Conservation (phyloP, 2,797 vertebrate genomes). For the Coluber constrictor region DNA sequence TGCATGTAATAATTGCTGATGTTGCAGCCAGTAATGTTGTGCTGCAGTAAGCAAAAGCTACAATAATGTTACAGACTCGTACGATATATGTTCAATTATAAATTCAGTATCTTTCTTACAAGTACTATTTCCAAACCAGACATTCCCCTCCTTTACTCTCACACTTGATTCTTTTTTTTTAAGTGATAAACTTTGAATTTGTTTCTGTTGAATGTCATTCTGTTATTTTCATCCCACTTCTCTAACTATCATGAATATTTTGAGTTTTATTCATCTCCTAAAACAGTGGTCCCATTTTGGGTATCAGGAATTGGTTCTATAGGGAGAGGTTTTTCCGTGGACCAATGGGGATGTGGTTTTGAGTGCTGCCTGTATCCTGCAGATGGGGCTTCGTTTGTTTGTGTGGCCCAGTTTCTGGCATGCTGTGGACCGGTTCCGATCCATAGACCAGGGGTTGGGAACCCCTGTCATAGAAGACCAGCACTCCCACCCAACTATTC, state of each 20-base stretch:
- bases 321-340: background rate
- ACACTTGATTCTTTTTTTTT: background rate
- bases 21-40: background rate
- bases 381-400: background rate
- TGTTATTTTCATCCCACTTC: background rate
- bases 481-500: background rate
- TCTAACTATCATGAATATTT: background rate
- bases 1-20: background rate
- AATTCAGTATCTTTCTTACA: background rate
- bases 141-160: background rate
- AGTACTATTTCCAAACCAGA: background rate
- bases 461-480: background rate
- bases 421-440: fast-evolving
- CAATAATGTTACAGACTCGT: background rate
- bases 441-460: background rate
- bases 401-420: background rate
- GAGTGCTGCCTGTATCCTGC: background rate
- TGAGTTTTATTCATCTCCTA: background rate
- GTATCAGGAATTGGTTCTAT: background rate
- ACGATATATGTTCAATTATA: background rate
- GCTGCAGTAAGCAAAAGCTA: background rate
- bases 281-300: background rate
- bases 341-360: background rate
- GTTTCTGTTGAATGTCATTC: background rate
- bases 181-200: background rate